Conservation (phyloP, 2,113 vertebrate genomes). For the Spea bombifrons region DNA sequence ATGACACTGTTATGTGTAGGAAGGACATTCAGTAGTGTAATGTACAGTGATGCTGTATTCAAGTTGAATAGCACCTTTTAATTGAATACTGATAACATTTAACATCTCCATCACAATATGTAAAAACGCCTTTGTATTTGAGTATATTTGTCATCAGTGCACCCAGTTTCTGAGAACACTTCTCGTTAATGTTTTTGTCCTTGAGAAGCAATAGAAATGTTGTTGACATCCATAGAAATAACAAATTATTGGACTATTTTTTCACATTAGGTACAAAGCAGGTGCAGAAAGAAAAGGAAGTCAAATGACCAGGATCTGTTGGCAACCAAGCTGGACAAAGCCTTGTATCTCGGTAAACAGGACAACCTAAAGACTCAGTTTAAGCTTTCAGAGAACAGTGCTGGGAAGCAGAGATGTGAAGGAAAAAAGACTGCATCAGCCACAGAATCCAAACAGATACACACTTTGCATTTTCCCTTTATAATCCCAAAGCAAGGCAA, state of each 20-base stretch:
- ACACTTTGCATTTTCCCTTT: constrained; percentile 70
- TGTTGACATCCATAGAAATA: neutral
- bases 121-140: too few relatives aligned
- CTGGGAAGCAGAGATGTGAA: constrained; percentile 64
- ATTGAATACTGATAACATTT: too few relatives aligned
- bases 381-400: constrained; percentile 70
- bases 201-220: too few relatives aligned
- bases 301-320: constrained; percentile 88
- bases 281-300: constrained; percentile 76
- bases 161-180: too few relatives aligned
- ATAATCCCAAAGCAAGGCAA: constrained; percentile 79
- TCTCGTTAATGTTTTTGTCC: too few relatives aligned
- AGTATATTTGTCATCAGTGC: too few relatives aligned
- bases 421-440: constrained; percentile 62
- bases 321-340: constrained; percentile 88
- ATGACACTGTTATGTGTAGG: too few relatives aligned
- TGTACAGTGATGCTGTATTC: too few relatives aligned
- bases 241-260: constrained; percentile 2
- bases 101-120: too few relatives aligned
- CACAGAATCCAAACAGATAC: constrained; percentile 64
- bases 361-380: constrained; percentile 76
- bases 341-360: constrained; percentile 88
- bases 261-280: constrained; percentile 66
- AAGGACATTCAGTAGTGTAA: too few relatives aligned
- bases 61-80: too few relatives aligned